These are phyloP conservation scores for Chascanopsetta lugubris DNA, from an alignment of 2,113 vertebrate genomes.

Conservation along the genomic window DNA sequence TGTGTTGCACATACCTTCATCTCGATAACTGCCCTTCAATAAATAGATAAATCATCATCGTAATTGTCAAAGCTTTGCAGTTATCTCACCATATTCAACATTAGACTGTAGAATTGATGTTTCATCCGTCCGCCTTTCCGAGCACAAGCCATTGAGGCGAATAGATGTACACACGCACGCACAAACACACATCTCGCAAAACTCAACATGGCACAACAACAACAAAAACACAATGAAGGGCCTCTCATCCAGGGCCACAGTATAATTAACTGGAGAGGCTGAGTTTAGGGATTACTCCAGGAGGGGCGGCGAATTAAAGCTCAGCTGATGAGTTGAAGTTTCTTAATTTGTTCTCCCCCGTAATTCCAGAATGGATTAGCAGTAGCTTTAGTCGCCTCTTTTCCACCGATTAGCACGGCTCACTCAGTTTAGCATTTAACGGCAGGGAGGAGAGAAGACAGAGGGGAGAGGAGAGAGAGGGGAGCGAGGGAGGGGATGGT, in stretches of 20 bases:
- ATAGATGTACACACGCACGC: not conserved
- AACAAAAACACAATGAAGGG: conserved; percentile 61
- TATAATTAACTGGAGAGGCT: conserved; percentile 82
- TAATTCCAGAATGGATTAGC: conserved; percentile 86
- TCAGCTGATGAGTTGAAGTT: conserved; percentile 85
- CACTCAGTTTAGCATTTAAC: conserved; percentile 67
- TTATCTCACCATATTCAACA: conserved; percentile 37
- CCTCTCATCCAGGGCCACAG: conserved; percentile 71
- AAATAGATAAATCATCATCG: conserved; percentile 57
- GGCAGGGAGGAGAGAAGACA: conserved; percentile 56
- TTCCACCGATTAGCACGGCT: conserved; percentile 75
- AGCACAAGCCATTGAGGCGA: conserved; percentile 33
- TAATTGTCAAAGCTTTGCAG: conserved; percentile 40
- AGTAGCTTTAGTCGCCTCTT: conserved; percentile 81
- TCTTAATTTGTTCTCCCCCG: conserved; percentile 84
- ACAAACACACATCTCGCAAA: conserved; percentile 22
- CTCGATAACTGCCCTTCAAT: conserved; percentile 35
- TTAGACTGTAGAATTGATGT: conserved; percentile 51
- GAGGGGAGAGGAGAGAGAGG: conserved; percentile 40
- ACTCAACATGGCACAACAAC: conserved; percentile 50
- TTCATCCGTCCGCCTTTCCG: conserved; percentile 14
- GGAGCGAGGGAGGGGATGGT: conserved; percentile 48
- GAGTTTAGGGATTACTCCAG: conserved; percentile 83
- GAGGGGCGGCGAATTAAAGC: conserved; percentile 82
- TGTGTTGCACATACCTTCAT: conserved; percentile 5